Percentiles rank a stretch among this genome's conserved stretches.
Conservation (phyloP, 1,140 invertebrate genomes). For the Zaprionus camerounensis region DNA sequence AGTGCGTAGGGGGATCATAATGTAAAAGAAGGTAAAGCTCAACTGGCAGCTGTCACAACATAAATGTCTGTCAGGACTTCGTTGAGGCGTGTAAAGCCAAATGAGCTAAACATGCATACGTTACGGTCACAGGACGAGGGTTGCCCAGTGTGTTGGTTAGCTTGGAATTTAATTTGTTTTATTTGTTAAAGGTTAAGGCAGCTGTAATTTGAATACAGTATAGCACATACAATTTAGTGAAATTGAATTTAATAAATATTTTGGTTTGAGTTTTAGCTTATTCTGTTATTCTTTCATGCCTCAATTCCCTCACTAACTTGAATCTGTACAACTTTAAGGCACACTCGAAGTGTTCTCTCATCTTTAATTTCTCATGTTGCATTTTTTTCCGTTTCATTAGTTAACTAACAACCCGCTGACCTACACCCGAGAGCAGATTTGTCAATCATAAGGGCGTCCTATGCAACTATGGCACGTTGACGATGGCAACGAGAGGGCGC, state of each 20-base stretch:
- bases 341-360: background rate
- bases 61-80: conserved; percentile 44
- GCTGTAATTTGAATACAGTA: background rate
- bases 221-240: background rate
- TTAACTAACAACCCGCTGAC: conserved; percentile 22
- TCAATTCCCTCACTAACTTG: background rate
- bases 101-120: conserved; percentile 38
- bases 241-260: background rate
- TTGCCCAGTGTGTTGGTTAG: background rate
- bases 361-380: background rate
- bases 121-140: conserved; percentile 26
- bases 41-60: conserved; percentile 49
- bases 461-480: background rate
- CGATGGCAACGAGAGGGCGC: no score
- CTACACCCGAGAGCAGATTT: conserved; percentile 27
- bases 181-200: background rate
- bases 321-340: background rate
- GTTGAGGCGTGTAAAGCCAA: conserved; percentile 35
- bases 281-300: no score
- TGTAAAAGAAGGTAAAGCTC: conserved; percentile 31
- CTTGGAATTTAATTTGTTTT: background rate
- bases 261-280: no score
- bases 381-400: background rate
- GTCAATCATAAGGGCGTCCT: conserved; percentile 13
- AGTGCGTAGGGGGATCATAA: background rate